Base-by-base conservation (phyloP, 1,140 invertebrate genomes). In the Dendrolimus punctatus region DNA sequence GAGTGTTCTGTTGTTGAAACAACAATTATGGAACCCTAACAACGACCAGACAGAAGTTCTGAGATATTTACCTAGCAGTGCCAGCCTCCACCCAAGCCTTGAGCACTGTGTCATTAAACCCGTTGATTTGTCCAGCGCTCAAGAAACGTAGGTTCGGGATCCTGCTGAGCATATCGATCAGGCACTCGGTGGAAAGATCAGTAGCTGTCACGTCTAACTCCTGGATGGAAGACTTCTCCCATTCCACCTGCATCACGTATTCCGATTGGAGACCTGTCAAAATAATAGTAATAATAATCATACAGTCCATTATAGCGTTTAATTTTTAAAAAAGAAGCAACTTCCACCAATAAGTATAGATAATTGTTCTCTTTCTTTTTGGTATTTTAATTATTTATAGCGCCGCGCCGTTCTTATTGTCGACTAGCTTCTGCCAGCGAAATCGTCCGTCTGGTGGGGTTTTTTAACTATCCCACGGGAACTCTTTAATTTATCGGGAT, bases 131-230 rank as follows among this genome's bases (percentile, higher is more conserved):
- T 0, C 98, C 98, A 0, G 98, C 96, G 44, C 95, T 95, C 3
- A 99, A 88, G 87, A 97, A 99, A 53, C 95, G 89, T 8, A 99
- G 89, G 44, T 92, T 92, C 0, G 95, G 96, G 51, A 99, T 93
- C 59, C 97, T 89, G 0, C 92, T 93, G 0, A 99, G 87, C 90
- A 99, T 93, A 75, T 98, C 95, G 58, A 96, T 94, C 6, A 99
- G 88, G 67, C 97, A 98, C 73, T 99, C 97, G 0, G 95, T 94
- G 1, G 94, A 95, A 40, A 99, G 86, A 84, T 99, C 98, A 0
- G 98, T 99, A 0, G 95, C 98, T 0, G 96, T 98, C 39, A 99
- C 94, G 73, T 99, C 98, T 55, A 99, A 75, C 84, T 99, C 98
- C 81, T 96, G 95, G 43, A 99, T 85, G 1, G 92, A 91, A 0